Conservation (phyloP, 2,888 invertebrate genomes). For the Metellina segmentata region DNA sequence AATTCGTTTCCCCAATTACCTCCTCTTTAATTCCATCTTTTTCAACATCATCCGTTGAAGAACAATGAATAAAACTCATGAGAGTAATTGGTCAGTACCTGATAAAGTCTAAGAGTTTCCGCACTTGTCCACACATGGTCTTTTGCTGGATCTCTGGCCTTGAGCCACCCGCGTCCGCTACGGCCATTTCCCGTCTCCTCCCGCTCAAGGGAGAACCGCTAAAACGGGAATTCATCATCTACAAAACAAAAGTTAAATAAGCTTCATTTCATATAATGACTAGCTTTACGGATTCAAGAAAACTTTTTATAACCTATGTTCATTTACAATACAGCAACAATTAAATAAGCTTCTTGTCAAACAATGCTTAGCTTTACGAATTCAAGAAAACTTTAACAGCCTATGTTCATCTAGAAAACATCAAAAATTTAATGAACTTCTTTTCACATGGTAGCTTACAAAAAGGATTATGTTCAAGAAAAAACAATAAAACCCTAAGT, state of each 20-base stretch:
- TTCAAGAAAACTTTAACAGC: too few species aligned
- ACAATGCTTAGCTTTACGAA: too few species aligned
- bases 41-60: background rate
- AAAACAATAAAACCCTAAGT: too few species aligned
- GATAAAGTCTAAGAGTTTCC: slow-evolving; percentile 71
- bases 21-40: background rate
- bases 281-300: too few species aligned
- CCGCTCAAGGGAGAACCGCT: slow-evolving; percentile 54
- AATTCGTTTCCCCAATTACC: background rate
- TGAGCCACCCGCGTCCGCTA: slow-evolving; percentile 46
- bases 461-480: too few species aligned
- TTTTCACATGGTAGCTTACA: too few species aligned
- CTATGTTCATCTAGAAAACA: too few species aligned
- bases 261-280: background rate
- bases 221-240: slow-evolving; percentile 73
- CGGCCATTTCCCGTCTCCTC: slow-evolving; percentile 50
- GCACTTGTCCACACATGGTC: slow-evolving; percentile 72
- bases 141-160: slow-evolving; percentile 70
- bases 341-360: too few species aligned
- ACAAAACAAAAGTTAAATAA: background rate
- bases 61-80: background rate
- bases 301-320: too few species aligned
- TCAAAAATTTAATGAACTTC: too few species aligned
- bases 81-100: slow-evolving; percentile 26
- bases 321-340: too few species aligned